Conservation (phyloP, 2,113 vertebrate species). For the Burhinus oedicnemus region DNA sequence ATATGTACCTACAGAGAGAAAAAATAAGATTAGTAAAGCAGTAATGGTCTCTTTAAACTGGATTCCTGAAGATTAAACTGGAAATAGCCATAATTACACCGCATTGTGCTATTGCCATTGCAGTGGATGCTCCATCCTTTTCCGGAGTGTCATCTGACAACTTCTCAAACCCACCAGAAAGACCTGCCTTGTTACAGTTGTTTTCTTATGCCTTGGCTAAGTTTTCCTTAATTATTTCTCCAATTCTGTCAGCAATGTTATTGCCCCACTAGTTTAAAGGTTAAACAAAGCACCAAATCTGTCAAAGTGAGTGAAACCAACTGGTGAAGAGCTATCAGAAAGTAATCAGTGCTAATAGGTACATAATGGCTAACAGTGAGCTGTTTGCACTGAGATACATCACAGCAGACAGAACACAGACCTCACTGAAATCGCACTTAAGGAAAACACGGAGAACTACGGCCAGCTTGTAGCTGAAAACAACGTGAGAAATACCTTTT, state of each 20-base stretch:
- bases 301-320: constrained; percentile 97
- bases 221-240: constrained; percentile 84
- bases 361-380: constrained; percentile 95
- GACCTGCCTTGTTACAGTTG: constrained; percentile 73
- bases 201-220: constrained; percentile 76
- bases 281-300: constrained; percentile 94
- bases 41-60: constrained; percentile 57
- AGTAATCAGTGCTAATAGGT: constrained; percentile 98
- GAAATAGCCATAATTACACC: constrained; percentile 33
- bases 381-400: constrained; percentile 90
- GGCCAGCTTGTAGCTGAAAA: constrained; percentile 33
- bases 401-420: constrained; percentile 86
- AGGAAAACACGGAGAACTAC: constrained; percentile 63
- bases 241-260: constrained; percentile 77
- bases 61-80: constrained; percentile 50
- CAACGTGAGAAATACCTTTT: neutral
- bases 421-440: constrained; percentile 81
- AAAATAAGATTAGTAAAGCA: neutral
- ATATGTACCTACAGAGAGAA: neutral
- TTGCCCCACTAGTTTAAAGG: constrained; percentile 88
- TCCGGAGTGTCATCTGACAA: constrained; percentile 24
- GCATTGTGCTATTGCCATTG: neutral
- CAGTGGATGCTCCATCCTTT: constrained; percentile 1
- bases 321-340: constrained; percentile 90
- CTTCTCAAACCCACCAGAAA: constrained; percentile 67